Evolutionary conservation across 2,888 invertebrate species (phyloP).

Genomic region (Tryphoninae sp.): DNA sequence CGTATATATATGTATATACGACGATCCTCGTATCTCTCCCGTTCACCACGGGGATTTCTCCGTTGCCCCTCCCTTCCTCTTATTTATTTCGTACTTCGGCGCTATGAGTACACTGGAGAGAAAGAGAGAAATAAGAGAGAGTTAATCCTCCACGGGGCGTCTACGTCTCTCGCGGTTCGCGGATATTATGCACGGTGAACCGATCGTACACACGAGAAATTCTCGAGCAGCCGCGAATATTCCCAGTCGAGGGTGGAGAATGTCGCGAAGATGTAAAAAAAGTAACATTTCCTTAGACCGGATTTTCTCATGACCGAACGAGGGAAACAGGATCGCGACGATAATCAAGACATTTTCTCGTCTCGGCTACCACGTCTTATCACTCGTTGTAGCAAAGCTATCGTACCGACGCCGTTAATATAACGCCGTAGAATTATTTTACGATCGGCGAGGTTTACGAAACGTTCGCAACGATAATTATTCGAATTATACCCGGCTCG

Average conservation of each 20-base stretch:
- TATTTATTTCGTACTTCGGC: conserved; percentile 54
- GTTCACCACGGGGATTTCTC: conserved; percentile 55
- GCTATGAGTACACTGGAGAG: conserved; percentile 12
- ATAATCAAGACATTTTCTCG: conserved; percentile 25
- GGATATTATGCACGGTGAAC: conserved; percentile 38
- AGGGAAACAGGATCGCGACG: background rate
- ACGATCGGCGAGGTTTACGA: conserved; percentile 29
- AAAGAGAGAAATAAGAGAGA: conserved; percentile 11
- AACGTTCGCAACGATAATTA: conserved; percentile 39
- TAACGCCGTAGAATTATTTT: conserved; percentile 43
- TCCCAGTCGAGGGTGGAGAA: background rate
- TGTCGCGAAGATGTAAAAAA: background rate
- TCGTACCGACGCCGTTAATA: conserved; percentile 43
- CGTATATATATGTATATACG: conserved; percentile 10
- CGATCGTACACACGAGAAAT: conserved; percentile 18
- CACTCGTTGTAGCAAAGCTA: conserved; percentile 9
- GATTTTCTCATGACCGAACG: conserved; percentile 3
- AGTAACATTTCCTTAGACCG: background rate
- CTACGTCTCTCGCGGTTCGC: conserved; percentile 47
- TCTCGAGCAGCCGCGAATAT: background rate
- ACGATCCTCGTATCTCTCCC: conserved; percentile 27
- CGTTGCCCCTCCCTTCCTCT: conserved; percentile 8
- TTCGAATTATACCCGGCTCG: conserved; percentile 20
- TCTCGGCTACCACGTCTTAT: conserved; percentile 1
- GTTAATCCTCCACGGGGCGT: conserved; percentile 36